phyloP scores from a whole-genome alignment of 2,797 vertebrate genomes.

The Chanos chanos region DNA sequence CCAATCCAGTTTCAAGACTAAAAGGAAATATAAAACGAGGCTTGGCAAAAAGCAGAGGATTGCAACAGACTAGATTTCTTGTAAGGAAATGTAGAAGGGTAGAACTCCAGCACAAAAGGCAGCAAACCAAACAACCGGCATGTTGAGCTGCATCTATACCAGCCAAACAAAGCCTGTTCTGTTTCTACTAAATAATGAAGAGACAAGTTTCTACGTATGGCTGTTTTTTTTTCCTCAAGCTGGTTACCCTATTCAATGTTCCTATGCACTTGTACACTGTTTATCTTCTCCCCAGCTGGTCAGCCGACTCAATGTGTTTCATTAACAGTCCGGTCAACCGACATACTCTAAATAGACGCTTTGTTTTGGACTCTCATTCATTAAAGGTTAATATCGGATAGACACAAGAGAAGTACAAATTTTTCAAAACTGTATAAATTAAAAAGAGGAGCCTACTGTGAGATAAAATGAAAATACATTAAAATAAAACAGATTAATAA shows the following conservation, averaged over 20 bases:
- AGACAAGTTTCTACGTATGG: too few species aligned
- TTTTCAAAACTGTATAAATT: not conserved
- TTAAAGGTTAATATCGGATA: not conserved
- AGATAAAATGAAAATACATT: too few species aligned
- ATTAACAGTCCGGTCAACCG: constrained; percentile 65
- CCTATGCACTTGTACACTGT: too few species aligned
- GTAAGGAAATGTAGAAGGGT: too few species aligned
- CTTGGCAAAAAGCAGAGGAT: constrained; percentile 5
- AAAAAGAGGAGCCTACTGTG: constrained; percentile 38
- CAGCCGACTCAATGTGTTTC: constrained; percentile 63
- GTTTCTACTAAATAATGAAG: too few species aligned
- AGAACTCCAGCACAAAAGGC: too few species aligned
- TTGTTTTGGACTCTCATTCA: constrained; percentile 48
- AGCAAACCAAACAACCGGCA: too few species aligned
- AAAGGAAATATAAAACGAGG: constrained; percentile 27
- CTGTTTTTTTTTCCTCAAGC: too few species aligned
- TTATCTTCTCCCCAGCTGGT: constrained; percentile 44
- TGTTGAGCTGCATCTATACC: too few species aligned
- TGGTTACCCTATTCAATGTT: too few species aligned
- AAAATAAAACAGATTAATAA: too few species aligned
- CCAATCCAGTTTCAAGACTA: not conserved
- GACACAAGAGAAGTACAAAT: not conserved
- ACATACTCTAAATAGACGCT: constrained; percentile 44
- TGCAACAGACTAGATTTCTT: not conserved
- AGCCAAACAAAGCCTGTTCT: too few species aligned